Percentiles rank a stretch among this genome's conserved stretches.
These are phyloP conservation scores for Dermochelys coriacea DNA, from an alignment of 2,797 vertebrate species.

Conservation along the genomic window DNA sequence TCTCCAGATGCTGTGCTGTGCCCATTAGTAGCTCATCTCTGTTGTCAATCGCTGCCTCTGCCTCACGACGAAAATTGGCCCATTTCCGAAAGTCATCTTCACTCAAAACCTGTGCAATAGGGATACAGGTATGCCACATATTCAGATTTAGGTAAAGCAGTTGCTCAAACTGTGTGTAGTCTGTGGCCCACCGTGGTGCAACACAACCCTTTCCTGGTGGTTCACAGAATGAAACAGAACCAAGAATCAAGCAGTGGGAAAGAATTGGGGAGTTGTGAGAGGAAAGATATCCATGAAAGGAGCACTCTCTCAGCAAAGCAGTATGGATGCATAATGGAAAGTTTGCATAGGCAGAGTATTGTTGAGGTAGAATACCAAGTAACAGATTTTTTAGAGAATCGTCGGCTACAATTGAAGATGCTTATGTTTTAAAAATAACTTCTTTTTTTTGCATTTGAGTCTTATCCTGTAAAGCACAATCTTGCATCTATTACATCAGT, in stretches of 20 bases:
- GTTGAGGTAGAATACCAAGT: neutral
- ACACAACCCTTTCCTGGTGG: neutral
- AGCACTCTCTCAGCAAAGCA: neutral
- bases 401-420: neutral
- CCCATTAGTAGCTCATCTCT: constrained; percentile 90
- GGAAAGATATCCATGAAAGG: neutral
- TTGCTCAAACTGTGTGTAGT: neutral
- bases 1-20: constrained; percentile 89
- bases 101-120: constrained; percentile 84
- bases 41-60: constrained; percentile 88
- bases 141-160: neutral
- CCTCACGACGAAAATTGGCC: constrained; percentile 86
- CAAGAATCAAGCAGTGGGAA: neutral
- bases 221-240: neutral
- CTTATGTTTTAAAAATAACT: neutral
- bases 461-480: neutral
- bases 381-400: neutral
- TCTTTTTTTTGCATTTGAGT: neutral
- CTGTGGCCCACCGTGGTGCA: neutral
- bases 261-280: neutral
- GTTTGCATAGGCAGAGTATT: neutral
- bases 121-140: neutral
- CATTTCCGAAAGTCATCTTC: constrained; percentile 87
- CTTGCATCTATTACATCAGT: neutral
- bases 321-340: neutral